Evolutionary conservation across 2,888 invertebrate species (phyloP).

Genomic region (Hyposoter didymator): DNA sequence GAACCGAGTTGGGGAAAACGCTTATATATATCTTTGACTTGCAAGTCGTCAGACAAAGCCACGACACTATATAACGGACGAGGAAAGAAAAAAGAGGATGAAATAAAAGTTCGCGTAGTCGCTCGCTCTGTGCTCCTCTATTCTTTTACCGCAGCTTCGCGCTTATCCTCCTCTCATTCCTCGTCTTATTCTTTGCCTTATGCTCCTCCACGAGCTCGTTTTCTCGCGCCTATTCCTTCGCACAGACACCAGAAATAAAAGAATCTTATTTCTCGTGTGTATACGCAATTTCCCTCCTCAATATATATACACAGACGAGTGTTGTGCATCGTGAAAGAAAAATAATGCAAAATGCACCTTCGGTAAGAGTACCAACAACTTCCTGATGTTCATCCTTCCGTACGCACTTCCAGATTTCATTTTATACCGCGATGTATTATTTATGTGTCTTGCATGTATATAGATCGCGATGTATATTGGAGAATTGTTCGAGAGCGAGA

Average conservation of each 20-base stretch:
- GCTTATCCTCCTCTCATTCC: too few relatives aligned
- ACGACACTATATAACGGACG: conserved; percentile 7
- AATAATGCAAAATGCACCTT: conserved; percentile 53
- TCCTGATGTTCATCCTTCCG: conserved; percentile 59
- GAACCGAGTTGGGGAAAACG: conserved; percentile 27
- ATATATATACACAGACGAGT: not conserved
- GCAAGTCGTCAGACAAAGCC: not conserved
- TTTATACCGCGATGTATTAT: conserved; percentile 24
- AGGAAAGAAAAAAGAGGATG: conserved; percentile 27
- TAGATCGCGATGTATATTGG: not conserved
- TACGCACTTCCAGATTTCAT: conserved; percentile 54
- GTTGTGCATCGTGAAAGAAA: conserved; percentile 15
- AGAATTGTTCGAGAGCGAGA: conserved; percentile 1
- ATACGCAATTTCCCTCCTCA: conserved; percentile 33
- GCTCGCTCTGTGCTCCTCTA: not conserved
- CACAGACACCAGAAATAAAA: conserved; percentile 1
- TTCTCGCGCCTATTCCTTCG: conserved; percentile 40
- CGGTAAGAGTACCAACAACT: conserved; percentile 42
- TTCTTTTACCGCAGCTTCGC: too few relatives aligned
- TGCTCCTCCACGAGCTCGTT: conserved; percentile 31
- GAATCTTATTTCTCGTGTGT: conserved; percentile 23
- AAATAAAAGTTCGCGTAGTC: not conserved
- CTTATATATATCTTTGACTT: not conserved
- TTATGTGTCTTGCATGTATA: not conserved
- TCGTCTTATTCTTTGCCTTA: conserved; percentile 2